Base-by-base conservation (phyloP, 2,113 vertebrate genomes). In the Epinephelus moara region DNA sequence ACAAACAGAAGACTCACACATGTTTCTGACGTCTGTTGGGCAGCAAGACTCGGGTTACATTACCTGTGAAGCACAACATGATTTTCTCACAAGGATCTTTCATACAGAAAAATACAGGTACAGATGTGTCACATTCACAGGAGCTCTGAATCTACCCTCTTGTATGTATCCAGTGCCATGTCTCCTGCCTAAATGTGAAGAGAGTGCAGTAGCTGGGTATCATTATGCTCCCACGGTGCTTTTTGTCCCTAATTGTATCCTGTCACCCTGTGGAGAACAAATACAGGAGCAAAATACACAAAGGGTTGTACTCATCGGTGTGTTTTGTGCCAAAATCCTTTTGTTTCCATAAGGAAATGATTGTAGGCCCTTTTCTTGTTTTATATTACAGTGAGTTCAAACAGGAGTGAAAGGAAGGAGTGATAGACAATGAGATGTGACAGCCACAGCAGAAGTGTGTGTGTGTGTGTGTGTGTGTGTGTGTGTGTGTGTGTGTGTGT, bases 181-280 rank as follows among this genome's bases (percentile, higher is more conserved):
- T 83, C 79, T 81, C 50, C 73, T 85, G 61, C 80, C 75, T 68
- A 62, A 67, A 75, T 84, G 69, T 80, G 70, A 60, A 18, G 63
- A 89, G 85, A 82, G 78, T 71, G 75, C 80, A 80, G 90, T 89
- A 72, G 90, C 82, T 85, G 82, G 88, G 93, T 94, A 93, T 94
- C 92, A 94, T 94, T 94, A 94, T 91, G 90, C 92, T 90, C 93
- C 89, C 91, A 91, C 90, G 4, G 82, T 78, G 90, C 93, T 93
- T 94, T 94, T 92, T 94, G 89, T 94, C 88, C 91, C 71, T 95
- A 95, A 95, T 95, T 94, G 93, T 87, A 94, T 90, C 90, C 90
- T 95, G 94, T 93, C 94, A 92, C 80, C 89, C 78, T 37, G 70
- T n/a, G 71, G 82, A 87, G 87, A 92, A 89, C 75, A 90, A 91